Evolutionary conservation across 1,140 invertebrate genomes (phyloP).

Genomic region (Aphis gossypii): DNA sequence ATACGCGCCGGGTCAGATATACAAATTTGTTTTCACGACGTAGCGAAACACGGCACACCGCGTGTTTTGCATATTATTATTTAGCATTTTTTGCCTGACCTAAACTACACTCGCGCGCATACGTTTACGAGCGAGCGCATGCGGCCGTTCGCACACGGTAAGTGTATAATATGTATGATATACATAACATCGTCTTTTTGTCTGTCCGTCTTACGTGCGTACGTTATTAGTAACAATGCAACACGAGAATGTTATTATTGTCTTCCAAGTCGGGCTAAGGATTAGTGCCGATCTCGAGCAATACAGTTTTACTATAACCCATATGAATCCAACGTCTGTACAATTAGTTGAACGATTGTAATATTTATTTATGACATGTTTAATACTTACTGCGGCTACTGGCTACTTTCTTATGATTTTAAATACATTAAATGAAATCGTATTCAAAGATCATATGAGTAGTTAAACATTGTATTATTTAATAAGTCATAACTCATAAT

Average conservation of each 20-base stretch:
- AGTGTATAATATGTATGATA: background rate
- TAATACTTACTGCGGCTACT: no score
- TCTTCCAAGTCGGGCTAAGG: background rate
- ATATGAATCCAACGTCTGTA: no score
- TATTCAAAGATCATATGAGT: no score
- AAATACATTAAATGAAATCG: no score
- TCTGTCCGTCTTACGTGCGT: background rate
- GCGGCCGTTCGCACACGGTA: background rate
- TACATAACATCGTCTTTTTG: background rate
- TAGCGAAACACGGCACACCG: conserved; percentile 1
- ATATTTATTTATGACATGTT: no score
- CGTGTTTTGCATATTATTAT: conserved; percentile 42
- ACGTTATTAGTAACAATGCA: background rate
- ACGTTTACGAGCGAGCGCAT: background rate
- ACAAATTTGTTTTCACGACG: conserved; percentile 54
- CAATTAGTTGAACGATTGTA: background rate
- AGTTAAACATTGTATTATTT: no score
- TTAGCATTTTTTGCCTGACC: conserved; percentile 22
- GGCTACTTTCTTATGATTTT: no score
- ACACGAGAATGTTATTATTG: background rate
- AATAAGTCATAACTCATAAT: no score
- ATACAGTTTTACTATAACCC: background rate
- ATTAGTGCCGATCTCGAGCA: background rate
- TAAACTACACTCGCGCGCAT: background rate
- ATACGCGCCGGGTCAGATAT: conserved; percentile 12